Percentiles rank a stretch among this genome's conserved stretches.
Evolutionary conservation across 1,140 invertebrate species (phyloP).

Genomic region (Parasteatoda tepidariorum): DNA sequence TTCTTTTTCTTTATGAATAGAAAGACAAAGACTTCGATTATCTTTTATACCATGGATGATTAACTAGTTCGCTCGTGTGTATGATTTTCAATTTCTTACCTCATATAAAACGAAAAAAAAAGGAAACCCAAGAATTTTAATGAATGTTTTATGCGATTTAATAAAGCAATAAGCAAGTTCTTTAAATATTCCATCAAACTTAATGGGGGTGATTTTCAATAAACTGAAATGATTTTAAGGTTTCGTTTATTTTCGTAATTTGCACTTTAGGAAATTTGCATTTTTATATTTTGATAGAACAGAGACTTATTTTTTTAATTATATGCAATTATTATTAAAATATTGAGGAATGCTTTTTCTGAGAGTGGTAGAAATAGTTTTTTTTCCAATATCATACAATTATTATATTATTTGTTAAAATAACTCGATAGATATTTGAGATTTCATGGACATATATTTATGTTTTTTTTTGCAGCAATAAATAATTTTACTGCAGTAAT

Average conservation of each 20-base stretch:
- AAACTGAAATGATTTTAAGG: not conserved
- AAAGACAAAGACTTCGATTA: conserved; percentile 45
- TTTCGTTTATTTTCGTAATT: not conserved
- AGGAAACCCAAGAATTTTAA: conserved; percentile 11
- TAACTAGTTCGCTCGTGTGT: conserved; percentile 35
- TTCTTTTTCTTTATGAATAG: conserved; percentile 1
- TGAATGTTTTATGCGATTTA: conserved; percentile 32
- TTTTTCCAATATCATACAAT: no score
- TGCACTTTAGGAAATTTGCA: not conserved
- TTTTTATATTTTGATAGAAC: no score
- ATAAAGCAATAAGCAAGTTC: conserved; percentile 11
- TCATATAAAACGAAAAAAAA: conserved; percentile 16
- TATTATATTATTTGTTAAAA: no score
- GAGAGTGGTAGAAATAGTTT: no score
- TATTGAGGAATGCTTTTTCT: no score
- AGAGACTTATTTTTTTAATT: no score
- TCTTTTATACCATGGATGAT: conserved; percentile 44
- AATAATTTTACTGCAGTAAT: no score
- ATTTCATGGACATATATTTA: no score
- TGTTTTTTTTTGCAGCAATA: no score
- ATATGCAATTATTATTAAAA: no score
- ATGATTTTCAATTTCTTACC: conserved; percentile 47
- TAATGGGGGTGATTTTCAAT: conserved; percentile 19
- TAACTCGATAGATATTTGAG: no score
- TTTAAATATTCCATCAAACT: conserved; percentile 4